Evolutionary conservation across 2,888 invertebrate genomes (phyloP), one percentile per base, ranked within the genome.

Genomic region (Mythimna vitellina): DNA sequence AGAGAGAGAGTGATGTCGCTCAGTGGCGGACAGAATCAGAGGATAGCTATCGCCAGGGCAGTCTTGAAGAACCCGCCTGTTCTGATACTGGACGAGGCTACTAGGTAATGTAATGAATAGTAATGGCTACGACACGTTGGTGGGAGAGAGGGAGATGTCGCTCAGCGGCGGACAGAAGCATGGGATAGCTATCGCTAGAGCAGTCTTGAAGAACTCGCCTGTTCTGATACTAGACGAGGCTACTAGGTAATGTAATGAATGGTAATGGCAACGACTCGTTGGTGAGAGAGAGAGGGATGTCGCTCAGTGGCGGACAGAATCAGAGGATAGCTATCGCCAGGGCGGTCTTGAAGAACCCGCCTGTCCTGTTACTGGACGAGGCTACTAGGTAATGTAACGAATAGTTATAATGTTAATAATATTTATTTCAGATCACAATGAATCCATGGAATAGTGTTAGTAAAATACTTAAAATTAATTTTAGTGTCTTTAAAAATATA

Each of bases 141-240:
- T 99, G 0, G 99, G 99, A 0, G 99, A 99, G 94, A 96, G 99
- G 70, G 99, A 99, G 0, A 97, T 98, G 67, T 98, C 99, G n/a
- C 96, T 99, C 53, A 99, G 99, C 62, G 99, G 99, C 0, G 99
- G 99, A 0, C 99, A 99, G 93, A 98, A 99, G 84, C 99, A 99
- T 91, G 96, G 99, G 82, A 98, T 99, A 78, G 99, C 99, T 1
- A 99, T 99, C 78, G 99, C 99, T 0, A 95, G 99, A 70, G 99
- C 99, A 0, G 96, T 99, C 57, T 94, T 99, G 0, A 99, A 99
- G 92, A 97, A 99, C 90, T 99, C 99, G 0, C 97, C 98, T 3
- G 97, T 99, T 71, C 96, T 99, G 64, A 97, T 99, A 88, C 93
- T 99, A 73, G 99, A 99, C 92, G 99, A 99, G 95, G 99, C 99